These are phyloP conservation scores for Neoitamus cyanurus DNA, from an alignment of 2,888 invertebrate species.

Conservation along the genomic window DNA sequence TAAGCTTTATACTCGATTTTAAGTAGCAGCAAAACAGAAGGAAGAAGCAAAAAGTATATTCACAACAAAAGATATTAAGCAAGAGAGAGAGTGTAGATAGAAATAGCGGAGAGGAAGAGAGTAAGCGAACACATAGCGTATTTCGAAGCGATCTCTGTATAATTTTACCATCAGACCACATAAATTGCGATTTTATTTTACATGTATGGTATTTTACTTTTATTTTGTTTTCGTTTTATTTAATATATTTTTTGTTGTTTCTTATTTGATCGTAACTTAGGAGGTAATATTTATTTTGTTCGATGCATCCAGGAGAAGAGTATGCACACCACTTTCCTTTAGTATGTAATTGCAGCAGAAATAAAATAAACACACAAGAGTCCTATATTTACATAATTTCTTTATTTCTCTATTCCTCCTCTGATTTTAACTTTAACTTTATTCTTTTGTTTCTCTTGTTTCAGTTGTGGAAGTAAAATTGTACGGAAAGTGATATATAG, in stretches of 20 bases:
- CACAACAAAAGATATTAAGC: not conserved
- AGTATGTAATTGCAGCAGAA: not conserved
- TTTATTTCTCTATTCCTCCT: not conserved
- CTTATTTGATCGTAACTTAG: not conserved
- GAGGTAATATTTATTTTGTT: not conserved
- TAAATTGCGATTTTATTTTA: not conserved
- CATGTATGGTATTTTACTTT: not conserved
- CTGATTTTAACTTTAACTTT: not conserved
- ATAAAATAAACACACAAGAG: too few relatives aligned
- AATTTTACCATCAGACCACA: not conserved
- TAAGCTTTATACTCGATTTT: not conserved
- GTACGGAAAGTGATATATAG: slow-evolving; percentile 5
- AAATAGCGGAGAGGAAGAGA: too few relatives aligned
- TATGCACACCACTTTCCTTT: not conserved
- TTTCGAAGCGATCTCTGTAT: not conserved
- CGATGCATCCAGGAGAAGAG: not conserved
- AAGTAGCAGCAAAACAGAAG: not conserved
- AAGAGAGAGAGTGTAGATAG: not conserved
- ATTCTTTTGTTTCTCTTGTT: not conserved
- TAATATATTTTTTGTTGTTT: not conserved
- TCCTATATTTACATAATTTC: not conserved
- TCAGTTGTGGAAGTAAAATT: not conserved
- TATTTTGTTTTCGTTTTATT: not conserved
- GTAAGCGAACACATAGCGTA: not conserved
- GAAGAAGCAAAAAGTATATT: not conserved